Conservation (phyloP, 2,113 vertebrate species). For the Bubo scandiacus region DNA sequence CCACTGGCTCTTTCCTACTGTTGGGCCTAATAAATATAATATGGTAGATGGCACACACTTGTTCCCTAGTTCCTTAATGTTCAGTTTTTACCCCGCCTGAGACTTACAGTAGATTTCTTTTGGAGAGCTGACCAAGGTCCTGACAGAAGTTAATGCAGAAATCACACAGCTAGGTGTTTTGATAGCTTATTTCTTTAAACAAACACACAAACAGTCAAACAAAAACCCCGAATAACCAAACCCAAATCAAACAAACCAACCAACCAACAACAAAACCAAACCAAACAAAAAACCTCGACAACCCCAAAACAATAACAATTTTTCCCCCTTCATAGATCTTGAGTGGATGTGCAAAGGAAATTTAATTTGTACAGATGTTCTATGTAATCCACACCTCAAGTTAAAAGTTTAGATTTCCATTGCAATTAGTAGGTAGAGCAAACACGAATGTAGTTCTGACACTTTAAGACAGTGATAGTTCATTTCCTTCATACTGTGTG, state of each 20-base stretch:
- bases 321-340: not conserved
- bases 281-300: rapidly evolving
- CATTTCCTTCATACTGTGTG: rapidly evolving
- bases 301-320: rapidly evolving
- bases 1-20: not conserved
- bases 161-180: not conserved
- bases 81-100: not conserved
- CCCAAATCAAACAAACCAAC: not conserved
- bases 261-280: not conserved
- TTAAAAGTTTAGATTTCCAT: not conserved
- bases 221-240: not conserved
- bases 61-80: not conserved
- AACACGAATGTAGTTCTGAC: not conserved
- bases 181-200: not conserved
- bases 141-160: not conserved
- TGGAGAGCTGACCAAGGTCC: not conserved
- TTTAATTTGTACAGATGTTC: not conserved
- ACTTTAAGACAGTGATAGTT: not conserved
- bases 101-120: rapidly evolving
- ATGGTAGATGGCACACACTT: not conserved
- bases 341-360: not conserved
- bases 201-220: not conserved
- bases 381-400: not conserved
- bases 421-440: not conserved
- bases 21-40: not conserved